Evolutionary conservation across 2,797 vertebrate species (phyloP).

Genomic region (Sebastes dallii): DNA sequence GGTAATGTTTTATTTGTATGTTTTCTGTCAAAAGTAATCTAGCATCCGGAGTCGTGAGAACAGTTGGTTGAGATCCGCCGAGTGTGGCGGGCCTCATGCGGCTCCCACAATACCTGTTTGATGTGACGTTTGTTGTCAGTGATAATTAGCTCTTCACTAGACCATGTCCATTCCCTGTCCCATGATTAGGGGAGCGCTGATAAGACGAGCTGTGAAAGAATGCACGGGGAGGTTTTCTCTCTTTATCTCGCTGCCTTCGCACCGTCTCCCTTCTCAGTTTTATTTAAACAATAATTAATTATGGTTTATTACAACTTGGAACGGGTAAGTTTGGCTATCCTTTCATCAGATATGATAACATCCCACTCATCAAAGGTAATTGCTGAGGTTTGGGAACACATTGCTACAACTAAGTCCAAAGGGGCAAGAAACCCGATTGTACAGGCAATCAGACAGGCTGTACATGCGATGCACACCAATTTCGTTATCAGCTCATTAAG

Average conservation of each 20-base stretch:
- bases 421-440: background rate
- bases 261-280: background rate
- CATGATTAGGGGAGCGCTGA: conserved; percentile 36
- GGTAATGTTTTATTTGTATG: conserved; percentile 80
- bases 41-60: conserved; percentile 52
- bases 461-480: background rate
- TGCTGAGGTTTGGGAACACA: background rate
- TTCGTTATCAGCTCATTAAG: background rate
- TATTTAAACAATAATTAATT: conserved; percentile 23
- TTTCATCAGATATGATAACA: background rate
- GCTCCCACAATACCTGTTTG: conserved; percentile 64
- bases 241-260: conserved; percentile 22
- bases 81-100: conserved; percentile 32
- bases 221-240: conserved; percentile 26
- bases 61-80: conserved; percentile 24
- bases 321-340: background rate
- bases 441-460: background rate
- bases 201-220: conserved; percentile 41
- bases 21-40: conserved; percentile 78
- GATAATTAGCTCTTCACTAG: conserved; percentile 72
- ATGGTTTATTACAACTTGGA: background rate
- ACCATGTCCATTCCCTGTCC: conserved; percentile 44
- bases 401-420: background rate
- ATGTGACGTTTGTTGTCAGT: conserved; percentile 71
- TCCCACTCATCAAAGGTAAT: background rate